phyloP scores from a whole-genome alignment of 2,888 invertebrate genomes.

The Tetragonisca angustula region DNA sequence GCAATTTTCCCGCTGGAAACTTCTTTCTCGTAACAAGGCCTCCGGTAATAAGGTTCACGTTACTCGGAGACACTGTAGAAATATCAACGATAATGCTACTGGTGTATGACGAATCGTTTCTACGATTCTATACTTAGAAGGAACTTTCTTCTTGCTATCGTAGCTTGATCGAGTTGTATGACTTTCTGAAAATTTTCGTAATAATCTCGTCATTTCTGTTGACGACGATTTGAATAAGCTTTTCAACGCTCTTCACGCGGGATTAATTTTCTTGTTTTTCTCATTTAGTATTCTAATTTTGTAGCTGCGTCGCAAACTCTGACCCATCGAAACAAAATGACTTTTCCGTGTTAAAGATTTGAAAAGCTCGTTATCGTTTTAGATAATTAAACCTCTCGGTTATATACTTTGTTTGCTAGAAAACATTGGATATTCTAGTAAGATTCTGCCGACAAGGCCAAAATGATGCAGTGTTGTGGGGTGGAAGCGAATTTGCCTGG shows the following conservation, averaged over 20 bases:
- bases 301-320: not conserved
- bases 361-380: not conserved
- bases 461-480: not conserved
- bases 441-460: not conserved
- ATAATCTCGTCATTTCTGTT: too few relatives aligned
- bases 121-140: not conserved
- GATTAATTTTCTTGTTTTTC: not conserved
- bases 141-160: not conserved
- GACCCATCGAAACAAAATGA: not conserved
- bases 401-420: not conserved
- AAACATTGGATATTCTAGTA: constrained; percentile 6
- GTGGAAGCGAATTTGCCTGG: not conserved
- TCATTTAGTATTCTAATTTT: not conserved
- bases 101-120: too few relatives aligned
- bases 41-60: not conserved
- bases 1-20: not conserved
- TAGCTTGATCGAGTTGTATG: not conserved
- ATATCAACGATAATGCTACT: not conserved
- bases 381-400: not conserved
- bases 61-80: not conserved
- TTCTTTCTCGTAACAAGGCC: not conserved
- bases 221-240: too few relatives aligned
- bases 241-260: too few relatives aligned
- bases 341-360: not conserved
- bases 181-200: too few relatives aligned